Base-by-base conservation (phyloP, 2,797 vertebrate genomes). In the Acrossocheilus wenchowensis region DNA sequence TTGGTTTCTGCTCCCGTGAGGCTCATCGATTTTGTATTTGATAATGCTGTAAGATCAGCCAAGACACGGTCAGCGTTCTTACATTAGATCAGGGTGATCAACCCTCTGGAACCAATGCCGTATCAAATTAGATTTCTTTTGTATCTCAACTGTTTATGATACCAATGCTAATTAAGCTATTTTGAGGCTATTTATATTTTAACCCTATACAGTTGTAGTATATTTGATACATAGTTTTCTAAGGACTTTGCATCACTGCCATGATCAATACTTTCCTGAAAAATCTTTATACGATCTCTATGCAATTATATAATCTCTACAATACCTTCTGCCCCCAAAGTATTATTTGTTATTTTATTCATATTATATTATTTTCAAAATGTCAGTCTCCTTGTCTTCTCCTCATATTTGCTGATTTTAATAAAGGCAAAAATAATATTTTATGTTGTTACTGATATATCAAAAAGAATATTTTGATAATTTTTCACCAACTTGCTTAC, bases 31-130 rank as follows among this genome's bases (percentile, higher is more conserved):
- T 77, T 74, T 39, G 62, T 62, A n/a, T 80, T 72, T 57, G 62
- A 39, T 79, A 72, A 77, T 39, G 74, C 72, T 73, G 68, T 79
- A 50, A 79, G 85, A 89, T 89, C 79, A 78, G 68, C 89, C 72
- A 72, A 54, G 45, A 72, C 21, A 80, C 39, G 41, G 34, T 71
- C 74, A 39, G 60, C 4, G 68, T 72, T 80, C 73, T 78, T 74
- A 54, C 17, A 81, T 85, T 71, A 88, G 62, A 83, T 83, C 26
- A 62, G 26, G 41, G 5, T n/a, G 71, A 50, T 74, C 19, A 48
- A 15, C 69, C 41, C n/a, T 14, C 50, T 82, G 68, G 9, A 39
- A 41, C 68, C 50, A 26, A n/a, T 0, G 10, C 1, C 2, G 3
- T 19, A 17, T 71, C n/a, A 72, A 39, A 39, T 36, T n/a, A 10